A percentile compares a stretch with the other conserved stretches of the same genome.
These are phyloP conservation scores for Drosophila mercatorum DNA, from an alignment of 2,888 invertebrate genomes.

Conservation along the genomic window DNA sequence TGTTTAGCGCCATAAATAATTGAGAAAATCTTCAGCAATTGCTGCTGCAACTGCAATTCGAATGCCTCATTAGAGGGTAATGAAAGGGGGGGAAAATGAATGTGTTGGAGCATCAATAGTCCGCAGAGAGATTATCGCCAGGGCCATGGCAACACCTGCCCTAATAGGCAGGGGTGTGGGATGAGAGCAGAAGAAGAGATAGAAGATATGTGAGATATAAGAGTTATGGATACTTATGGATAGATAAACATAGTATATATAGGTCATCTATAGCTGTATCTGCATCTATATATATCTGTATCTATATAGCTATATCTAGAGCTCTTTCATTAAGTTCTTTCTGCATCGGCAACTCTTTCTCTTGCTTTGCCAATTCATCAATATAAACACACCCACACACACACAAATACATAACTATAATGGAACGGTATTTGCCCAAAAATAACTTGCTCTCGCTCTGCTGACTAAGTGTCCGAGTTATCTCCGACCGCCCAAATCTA, in stretches of 20 bases:
- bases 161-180: neutral
- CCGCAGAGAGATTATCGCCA: neutral
- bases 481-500: conserved; percentile 39
- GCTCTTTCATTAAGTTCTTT: neutral
- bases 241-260: neutral
- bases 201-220: neutral
- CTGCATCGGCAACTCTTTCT: neutral
- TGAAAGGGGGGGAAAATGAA: neutral
- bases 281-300: neutral
- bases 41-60: conserved; percentile 46
- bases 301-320: neutral
- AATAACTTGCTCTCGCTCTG: conserved; percentile 9
- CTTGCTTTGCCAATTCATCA: neutral
- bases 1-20: conserved; percentile 48
- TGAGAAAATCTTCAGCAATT: conserved; percentile 22
- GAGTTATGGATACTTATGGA: too few species aligned
- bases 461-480: conserved; percentile 37
- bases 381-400: neutral
- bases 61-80: conserved; percentile 35
- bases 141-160: neutral
- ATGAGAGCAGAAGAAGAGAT: neutral
- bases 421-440: conserved; percentile 16
- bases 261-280: neutral
- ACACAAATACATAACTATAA: neutral
- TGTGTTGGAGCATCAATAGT: neutral